phyloP scores from a whole-genome alignment of 37 sponge, comb jelly and placozoan genomes.

The Tethya wilhelma region DNA sequence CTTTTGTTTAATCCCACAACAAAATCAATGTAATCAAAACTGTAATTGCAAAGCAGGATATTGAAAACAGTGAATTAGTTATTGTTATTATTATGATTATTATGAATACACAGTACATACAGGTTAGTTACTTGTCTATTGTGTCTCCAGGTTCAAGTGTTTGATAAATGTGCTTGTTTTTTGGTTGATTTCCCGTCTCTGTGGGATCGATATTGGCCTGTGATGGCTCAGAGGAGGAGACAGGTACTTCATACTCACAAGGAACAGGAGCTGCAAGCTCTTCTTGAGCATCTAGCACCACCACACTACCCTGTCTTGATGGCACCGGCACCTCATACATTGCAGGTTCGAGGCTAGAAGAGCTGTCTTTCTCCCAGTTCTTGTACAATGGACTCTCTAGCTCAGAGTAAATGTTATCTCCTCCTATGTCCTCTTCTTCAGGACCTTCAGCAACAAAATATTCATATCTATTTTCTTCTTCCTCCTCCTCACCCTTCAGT shows the following conservation, averaged over 20 bases:
- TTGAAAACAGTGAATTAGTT: too few species aligned
- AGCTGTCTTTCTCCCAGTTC: too few species aligned
- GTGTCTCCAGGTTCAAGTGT: not conserved
- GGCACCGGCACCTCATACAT: too few species aligned
- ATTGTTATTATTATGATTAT: too few species aligned
- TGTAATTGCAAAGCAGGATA: too few species aligned
- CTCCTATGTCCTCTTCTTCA: not conserved
- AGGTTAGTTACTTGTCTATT: too few species aligned
- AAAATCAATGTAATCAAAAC: too few species aligned
- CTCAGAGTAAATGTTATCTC: slow-evolving; percentile 2
- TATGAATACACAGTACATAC: too few species aligned
- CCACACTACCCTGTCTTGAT: too few species aligned
- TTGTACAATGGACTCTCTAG: slow-evolving; percentile 1
- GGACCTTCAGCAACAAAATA: not conserved
- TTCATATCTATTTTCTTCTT: not conserved
- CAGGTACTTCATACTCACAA: slow-evolving; percentile 19
- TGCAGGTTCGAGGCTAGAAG: too few species aligned
- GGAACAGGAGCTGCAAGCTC: not conserved
- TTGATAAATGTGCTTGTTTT: not conserved
- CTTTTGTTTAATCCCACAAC: too few species aligned
- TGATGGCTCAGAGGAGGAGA: not conserved
- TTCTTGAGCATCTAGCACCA: too few species aligned
- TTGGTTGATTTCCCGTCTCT: not conserved
- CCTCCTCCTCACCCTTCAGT: not conserved
- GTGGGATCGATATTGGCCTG: not conserved